Evolutionary conservation across 2,113 vertebrate species (phyloP).

Genomic region (Ailurus styani): DNA sequence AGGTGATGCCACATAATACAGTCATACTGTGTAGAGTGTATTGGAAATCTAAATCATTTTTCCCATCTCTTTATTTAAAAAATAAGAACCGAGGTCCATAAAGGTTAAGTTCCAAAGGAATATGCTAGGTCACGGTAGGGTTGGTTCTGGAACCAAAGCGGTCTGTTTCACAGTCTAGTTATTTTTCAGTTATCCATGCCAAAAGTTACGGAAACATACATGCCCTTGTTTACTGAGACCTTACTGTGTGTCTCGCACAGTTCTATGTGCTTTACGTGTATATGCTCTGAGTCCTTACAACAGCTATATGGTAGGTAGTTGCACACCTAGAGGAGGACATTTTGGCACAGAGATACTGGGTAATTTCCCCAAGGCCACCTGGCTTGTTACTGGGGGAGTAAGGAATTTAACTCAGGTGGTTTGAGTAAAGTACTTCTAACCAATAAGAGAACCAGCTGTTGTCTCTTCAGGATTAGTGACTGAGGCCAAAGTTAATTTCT

Average conservation of each 20-base stretch:
- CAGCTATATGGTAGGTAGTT: neutral
- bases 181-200: neutral
- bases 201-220: neutral
- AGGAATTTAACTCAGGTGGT: neutral
- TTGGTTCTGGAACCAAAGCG: neutral
- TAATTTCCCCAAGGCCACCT: neutral
- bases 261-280: neutral
- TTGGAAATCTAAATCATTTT: neutral
- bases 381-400: neutral
- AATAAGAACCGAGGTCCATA: neutral
- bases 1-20: slow-evolving; percentile 55
- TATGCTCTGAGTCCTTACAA: neutral
- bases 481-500: neutral
- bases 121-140: neutral
- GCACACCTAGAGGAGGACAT: neutral
- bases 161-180: neutral
- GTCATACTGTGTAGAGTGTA: neutral
- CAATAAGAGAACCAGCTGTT: neutral
- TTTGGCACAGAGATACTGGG: neutral
- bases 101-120: neutral
- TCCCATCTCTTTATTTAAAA: neutral
- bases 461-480: neutral
- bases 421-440: neutral
- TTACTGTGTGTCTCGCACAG: neutral
- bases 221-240: neutral